These are phyloP conservation scores for Mechanitis messenoides DNA, from an alignment of 2,888 invertebrate genomes.

Conservation along the genomic window DNA sequence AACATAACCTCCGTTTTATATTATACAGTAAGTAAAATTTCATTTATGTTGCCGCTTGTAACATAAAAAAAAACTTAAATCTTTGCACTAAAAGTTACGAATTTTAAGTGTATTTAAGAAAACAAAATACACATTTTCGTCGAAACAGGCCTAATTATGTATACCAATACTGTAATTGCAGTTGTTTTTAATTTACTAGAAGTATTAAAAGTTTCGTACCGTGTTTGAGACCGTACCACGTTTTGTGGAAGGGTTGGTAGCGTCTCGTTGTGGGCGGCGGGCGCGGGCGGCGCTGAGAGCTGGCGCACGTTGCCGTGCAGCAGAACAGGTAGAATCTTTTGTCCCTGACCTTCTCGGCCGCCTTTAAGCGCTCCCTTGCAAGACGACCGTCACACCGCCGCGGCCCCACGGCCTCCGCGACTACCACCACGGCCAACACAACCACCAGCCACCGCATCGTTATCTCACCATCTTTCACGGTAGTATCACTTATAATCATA, in stretches of 20 bases:
- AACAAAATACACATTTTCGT: not conserved
- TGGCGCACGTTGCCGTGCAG: constrained; percentile 54
- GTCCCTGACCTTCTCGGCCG: constrained; percentile 67
- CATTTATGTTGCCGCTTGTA: not conserved
- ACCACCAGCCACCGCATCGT: constrained; percentile 50
- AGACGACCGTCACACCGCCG: constrained; percentile 62
- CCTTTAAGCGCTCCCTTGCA: constrained; percentile 64
- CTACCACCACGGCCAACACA: constrained; percentile 35
- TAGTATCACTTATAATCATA: constrained; percentile 6
- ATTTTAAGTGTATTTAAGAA: not conserved
- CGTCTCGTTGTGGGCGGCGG: constrained; percentile 45
- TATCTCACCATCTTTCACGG: constrained; percentile 21
- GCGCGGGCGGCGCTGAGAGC: constrained; percentile 41
- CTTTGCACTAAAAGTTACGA: not conserved
- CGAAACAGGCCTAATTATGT: not conserved
- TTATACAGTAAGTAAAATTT: not conserved
- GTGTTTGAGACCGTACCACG: constrained; percentile 66
- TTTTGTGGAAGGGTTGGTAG: constrained; percentile 66
- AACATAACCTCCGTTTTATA: not conserved
- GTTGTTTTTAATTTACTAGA: not conserved
- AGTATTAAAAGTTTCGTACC: constrained; percentile 40
- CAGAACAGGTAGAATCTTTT: constrained; percentile 63
- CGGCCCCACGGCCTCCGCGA: constrained; percentile 40
- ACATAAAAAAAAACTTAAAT: not conserved
- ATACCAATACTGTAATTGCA: not conserved